Base-by-base conservation (phyloP, 2,113 vertebrate species). In the Calyptommatus sinebrachiatus region DNA sequence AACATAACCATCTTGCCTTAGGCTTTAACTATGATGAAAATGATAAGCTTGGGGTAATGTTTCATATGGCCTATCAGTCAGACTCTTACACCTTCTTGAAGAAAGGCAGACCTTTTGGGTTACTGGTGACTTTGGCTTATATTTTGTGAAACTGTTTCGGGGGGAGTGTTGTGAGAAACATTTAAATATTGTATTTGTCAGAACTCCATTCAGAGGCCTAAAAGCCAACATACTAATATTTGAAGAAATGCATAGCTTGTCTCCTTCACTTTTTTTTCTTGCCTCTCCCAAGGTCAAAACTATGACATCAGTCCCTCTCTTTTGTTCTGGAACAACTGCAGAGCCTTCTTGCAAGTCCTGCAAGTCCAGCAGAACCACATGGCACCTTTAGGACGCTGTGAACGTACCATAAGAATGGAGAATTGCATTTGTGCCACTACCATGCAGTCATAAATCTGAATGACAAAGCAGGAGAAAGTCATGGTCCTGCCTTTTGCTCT, bases 11-110 rank as follows among this genome's bases (percentile, higher is more conserved):
- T 1, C 1, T 5, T 48, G 21, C 5, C 86, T 84, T 84, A 14
- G 50, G 48, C 41, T 81, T 35, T 7, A 78, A 65, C 28, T n/a
- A n/a, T 77, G 8, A 65, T 81, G 76, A 79, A 46, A 80, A 81
- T 78, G 8, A 72, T 0, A 48, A 82, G 65, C 1, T 22, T 12
- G 22, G 76, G 26, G 28, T 21, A 60, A 71, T 65, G 35, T 5
- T 78, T 28, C 61, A 45, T 61, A 41, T 4, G 3, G 9, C 53
- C 6, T n/a, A 77, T 77, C 1, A 71, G 6, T 16, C 14, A 83
- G 84, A 79, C 4, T 72, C 26, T 2, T 0, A 7, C 11, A 5
- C 63, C 45, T 5, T 78, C 29, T 8, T 83, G 24, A 78, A 82
- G n/a, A 69, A 82, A 57, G 7, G 7, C 24, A 74, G 28, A 46